Conservation (phyloP, 2,797 vertebrate genomes). For the Ptychobarbus kaznakovi region DNA sequence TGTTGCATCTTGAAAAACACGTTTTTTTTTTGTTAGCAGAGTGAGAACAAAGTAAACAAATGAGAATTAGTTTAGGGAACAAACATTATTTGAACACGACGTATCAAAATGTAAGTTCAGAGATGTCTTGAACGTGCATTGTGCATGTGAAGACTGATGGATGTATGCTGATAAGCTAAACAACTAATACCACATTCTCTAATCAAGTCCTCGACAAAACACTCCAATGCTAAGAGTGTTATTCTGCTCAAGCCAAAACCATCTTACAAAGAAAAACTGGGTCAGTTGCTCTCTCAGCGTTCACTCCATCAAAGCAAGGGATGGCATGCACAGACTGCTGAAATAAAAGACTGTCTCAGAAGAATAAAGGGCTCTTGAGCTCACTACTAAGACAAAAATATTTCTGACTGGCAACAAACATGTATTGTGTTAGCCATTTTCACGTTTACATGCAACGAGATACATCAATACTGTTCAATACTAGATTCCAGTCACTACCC, state of each 20-base stretch:
- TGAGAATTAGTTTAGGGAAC: too few relatives aligned
- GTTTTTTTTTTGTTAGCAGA: not conserved
- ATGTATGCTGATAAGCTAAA: not conserved
- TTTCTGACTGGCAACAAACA: not conserved
- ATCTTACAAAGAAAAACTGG: conserved; percentile 46
- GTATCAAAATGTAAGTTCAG: not conserved
- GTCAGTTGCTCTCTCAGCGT: conserved; percentile 39
- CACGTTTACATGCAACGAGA: not conserved
- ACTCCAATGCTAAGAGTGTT: conserved; percentile 12
- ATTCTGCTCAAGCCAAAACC: conserved; percentile 28
- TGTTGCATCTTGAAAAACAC: not conserved
- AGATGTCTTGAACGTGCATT: not conserved
- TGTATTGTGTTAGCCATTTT: not conserved
- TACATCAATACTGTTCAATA: conserved; percentile 21
- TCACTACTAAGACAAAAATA: not conserved
- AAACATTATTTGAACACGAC: too few relatives aligned
- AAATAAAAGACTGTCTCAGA: conserved; percentile 15
- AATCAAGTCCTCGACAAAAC: conserved; percentile 19
- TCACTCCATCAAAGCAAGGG: conserved; percentile 39
- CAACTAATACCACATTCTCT: conserved; percentile 8
- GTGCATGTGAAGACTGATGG: not conserved
- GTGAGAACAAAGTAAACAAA: too few relatives aligned
- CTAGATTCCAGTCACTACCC: not conserved
- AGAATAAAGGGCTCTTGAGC: not conserved
- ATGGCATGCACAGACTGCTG: conserved; percentile 17